Percentiles rank a stretch among this genome's conserved stretches.
Conservation (phyloP, 35 echinoderm and acorn worm genomes). For the Patiria miniata region DNA sequence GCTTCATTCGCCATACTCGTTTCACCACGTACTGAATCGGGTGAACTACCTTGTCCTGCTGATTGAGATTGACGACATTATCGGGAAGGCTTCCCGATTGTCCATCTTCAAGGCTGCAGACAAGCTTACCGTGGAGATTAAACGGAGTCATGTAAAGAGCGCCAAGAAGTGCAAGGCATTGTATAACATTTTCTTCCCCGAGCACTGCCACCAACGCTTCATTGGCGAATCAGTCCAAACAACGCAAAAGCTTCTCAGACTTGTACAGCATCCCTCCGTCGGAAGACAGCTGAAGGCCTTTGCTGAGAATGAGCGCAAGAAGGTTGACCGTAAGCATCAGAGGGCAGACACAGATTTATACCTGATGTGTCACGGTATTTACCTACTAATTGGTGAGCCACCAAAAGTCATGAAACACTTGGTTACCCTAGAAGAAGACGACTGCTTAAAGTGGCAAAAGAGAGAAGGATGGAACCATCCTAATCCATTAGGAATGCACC, state of each 20-base stretch:
- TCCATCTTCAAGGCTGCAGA: background rate
- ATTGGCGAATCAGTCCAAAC: background rate
- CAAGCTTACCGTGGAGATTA: background rate
- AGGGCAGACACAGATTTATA: slow-evolving; percentile 34
- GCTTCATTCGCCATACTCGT: slow-evolving; percentile 5
- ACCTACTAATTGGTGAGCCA: slow-evolving; percentile 25
- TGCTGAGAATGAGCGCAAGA: background rate
- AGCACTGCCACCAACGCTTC: slow-evolving; percentile 51
- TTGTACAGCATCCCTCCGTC: background rate
- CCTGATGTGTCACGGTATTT: slow-evolving; percentile 12
- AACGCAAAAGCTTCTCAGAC: background rate
- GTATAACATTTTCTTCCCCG: slow-evolving; percentile 44
- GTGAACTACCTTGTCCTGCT: slow-evolving; percentile 5
- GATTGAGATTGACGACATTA: slow-evolving; percentile 18
- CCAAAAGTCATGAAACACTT: slow-evolving; percentile 40
- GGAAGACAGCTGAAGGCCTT: slow-evolving; percentile 29
- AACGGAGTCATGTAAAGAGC: background rate
- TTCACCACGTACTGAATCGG: background rate
- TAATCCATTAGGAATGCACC: background rate
- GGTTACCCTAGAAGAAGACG: slow-evolving; percentile 24
- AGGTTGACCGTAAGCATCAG: background rate
- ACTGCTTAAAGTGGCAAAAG: slow-evolving; percentile 29
- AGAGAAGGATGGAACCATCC: background rate
- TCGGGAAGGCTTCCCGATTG: background rate
- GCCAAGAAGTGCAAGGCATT: slow-evolving; percentile 17